Evolutionary conservation across 2,888 invertebrate species (phyloP).

Genomic region (Plebejus melissa): DNA sequence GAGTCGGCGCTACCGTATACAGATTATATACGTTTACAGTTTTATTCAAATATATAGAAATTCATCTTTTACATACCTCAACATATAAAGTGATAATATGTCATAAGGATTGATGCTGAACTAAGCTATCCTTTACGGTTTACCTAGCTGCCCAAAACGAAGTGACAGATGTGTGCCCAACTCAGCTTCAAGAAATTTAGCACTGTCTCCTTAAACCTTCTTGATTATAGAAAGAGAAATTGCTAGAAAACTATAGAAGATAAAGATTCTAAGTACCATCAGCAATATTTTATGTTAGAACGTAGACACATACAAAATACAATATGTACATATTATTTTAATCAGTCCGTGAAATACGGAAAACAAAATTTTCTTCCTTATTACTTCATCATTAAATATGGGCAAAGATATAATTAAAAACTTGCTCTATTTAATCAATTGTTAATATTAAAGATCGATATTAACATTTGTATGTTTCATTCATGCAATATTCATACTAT

Average conservation of each 20-base stretch:
- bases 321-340: not conserved
- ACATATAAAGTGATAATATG: not conserved
- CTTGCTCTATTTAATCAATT: constrained; percentile 13
- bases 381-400: constrained; percentile 4
- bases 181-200: not conserved
- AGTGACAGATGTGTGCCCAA: no score
- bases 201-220: not conserved
- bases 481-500: constrained; percentile 13
- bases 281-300: not conserved
- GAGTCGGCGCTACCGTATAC: constrained; percentile 7
- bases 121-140: no score
- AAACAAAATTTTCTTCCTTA: constrained; percentile 17
- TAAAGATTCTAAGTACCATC: not conserved
- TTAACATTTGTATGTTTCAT: constrained; percentile 22
- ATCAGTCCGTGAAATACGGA: not conserved
- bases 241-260: not conserved
- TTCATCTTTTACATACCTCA: constrained; percentile 2
- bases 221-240: not conserved
- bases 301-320: not conserved
- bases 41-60: constrained; percentile 28
- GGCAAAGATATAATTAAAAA: not conserved
- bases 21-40: constrained; percentile 35
- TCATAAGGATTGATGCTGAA: no score
- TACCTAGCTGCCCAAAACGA: no score
- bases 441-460: constrained; percentile 5